Conservation (phyloP, 2,113 vertebrate genomes). For the Clarias batrachus region DNA sequence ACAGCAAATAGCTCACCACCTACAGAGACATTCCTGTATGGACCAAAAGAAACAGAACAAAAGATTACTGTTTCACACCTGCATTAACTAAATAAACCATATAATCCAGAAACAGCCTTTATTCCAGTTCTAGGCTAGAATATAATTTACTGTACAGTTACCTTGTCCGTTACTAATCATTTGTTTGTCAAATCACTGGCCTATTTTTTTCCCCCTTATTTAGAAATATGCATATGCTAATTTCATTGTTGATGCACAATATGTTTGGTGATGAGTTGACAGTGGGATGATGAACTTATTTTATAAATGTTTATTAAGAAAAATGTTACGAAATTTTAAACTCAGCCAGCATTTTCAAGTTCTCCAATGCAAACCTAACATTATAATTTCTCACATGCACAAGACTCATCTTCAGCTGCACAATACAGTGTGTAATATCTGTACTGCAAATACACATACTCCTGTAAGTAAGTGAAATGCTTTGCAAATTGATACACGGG, state of each 20-base stretch:
- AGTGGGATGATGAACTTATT: background rate
- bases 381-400: background rate
- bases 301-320: background rate
- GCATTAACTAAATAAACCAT: background rate
- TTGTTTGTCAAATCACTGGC: background rate
- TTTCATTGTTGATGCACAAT: background rate
- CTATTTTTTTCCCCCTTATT: background rate
- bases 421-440: background rate
- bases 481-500: background rate
- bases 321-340: background rate
- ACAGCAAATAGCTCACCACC: constrained; percentile 25
- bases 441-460: background rate
- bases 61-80: background rate
- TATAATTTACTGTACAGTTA: background rate
- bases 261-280: background rate
- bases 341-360: background rate
- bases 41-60: constrained; percentile 12
- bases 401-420: background rate
- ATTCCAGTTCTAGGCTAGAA: background rate
- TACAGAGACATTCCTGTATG: constrained; percentile 5
- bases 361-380: background rate
- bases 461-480: background rate
- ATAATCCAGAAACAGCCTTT: background rate
- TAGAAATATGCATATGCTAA: background rate
- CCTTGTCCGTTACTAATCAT: background rate